phyloP scores from a whole-genome alignment of 2,797 vertebrate species.

The Distichodus sexfasciatus region DNA sequence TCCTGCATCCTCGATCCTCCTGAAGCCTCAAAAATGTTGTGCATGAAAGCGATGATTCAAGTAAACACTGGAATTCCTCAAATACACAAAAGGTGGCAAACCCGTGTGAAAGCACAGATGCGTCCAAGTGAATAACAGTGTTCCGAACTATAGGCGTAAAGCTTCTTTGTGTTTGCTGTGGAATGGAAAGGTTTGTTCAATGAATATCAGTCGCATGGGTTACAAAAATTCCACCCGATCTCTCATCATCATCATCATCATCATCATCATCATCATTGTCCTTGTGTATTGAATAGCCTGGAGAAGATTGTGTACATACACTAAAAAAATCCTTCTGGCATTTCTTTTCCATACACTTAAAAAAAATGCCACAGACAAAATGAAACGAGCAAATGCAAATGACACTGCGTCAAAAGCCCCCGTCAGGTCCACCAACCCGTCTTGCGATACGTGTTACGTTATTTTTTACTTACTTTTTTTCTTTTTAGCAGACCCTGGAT shows the following conservation, averaged over 20 bases:
- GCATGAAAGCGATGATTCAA: constrained; percentile 49
- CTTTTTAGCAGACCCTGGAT: constrained; percentile 50
- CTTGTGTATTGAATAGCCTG: constrained; percentile 45
- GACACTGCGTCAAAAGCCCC: constrained; percentile 38
- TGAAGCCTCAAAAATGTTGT: constrained; percentile 41
- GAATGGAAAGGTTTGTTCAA: constrained; percentile 23
- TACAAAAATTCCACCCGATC: no score
- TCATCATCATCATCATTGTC: constrained; percentile 33
- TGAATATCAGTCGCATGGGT: no score
- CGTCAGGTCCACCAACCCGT: constrained; percentile 29
- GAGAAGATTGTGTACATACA: constrained; percentile 45
- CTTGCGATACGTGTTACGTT: constrained; percentile 33
- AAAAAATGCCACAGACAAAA: constrained; percentile 47
- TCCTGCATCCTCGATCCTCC: constrained; percentile 16
- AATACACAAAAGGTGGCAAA: constrained; percentile 36
- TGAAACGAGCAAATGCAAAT: constrained; percentile 52
- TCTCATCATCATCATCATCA: constrained; percentile 37
- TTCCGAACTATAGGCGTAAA: constrained; percentile 31
- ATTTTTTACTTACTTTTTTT: no score
- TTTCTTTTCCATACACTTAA: constrained; percentile 32
- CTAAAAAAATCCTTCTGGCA: constrained; percentile 50
- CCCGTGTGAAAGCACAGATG: constrained; percentile 35
- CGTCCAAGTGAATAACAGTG: constrained; percentile 16
- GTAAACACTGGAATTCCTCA: constrained; percentile 55
- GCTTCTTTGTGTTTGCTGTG: constrained; percentile 27